phyloP scores from a whole-genome alignment of 2,797 vertebrate species.

The Onychomys torridus region DNA sequence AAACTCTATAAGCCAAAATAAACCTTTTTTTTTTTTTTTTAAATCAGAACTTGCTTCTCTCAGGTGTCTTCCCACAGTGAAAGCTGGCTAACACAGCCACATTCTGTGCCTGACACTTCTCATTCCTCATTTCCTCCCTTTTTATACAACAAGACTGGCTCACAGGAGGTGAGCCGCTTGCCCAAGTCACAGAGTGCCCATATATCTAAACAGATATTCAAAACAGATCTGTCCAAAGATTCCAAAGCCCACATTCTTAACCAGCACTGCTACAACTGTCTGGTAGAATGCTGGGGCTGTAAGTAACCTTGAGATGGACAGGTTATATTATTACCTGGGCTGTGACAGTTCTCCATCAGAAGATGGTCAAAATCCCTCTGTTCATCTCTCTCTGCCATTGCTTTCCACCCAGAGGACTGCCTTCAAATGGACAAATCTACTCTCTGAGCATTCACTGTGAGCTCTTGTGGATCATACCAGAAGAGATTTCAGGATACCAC shows the following conservation, averaged over 20 bases:
- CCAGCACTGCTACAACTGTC: not conserved
- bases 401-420: not conserved
- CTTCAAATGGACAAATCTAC: not conserved
- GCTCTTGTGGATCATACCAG: not conserved
- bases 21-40: accelerated
- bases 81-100: not conserved
- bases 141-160: not conserved
- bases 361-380: not conserved
- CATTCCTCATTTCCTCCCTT: not conserved
- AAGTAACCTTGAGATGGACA: not conserved
- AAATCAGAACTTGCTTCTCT: not conserved
- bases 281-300: not conserved
- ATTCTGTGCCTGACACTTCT: not conserved
- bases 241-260: not conserved
- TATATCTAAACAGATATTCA: not conserved
- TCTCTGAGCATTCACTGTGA: not conserved
- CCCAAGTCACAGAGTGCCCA: not conserved
- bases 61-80: not conserved
- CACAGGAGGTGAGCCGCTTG: not conserved
- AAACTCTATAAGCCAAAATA: not conserved
- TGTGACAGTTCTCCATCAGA: not conserved
- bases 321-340: not conserved
- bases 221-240: not conserved
- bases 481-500: not conserved
- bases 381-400: not conserved